Evolutionary conservation across 23 tunicate species (phyloP).

Genomic region (Diplosoma virens): DNA sequence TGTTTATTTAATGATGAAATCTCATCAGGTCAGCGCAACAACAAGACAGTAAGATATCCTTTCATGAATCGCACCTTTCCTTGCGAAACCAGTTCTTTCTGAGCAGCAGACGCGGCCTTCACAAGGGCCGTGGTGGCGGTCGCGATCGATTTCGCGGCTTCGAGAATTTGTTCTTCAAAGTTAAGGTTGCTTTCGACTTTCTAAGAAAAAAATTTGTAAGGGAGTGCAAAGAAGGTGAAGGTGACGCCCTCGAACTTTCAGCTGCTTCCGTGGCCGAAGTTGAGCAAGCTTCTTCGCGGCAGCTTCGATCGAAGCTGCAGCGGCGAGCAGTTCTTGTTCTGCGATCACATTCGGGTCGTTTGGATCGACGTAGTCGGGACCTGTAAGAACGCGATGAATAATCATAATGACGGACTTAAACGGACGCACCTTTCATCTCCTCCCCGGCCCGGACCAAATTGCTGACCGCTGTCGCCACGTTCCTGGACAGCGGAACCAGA

Average conservation of each 20-base stretch:
- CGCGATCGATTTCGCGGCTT: constrained; percentile 94
- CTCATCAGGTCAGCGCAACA: no score
- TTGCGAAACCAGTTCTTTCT: constrained; percentile 83
- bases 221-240: no score
- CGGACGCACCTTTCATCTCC: constrained; percentile 78
- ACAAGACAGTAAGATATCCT: no score
- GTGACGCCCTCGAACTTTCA: constrained; percentile 68
- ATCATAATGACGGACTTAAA: not conserved
- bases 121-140: constrained; percentile 91
- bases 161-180: constrained; percentile 95
- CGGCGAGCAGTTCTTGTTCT: constrained; percentile 92
- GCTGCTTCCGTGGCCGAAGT: constrained; percentile 86
- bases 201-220: no score
- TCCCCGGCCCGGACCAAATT: constrained; percentile 75
- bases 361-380: constrained; percentile 96
- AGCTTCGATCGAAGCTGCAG: constrained; percentile 93
- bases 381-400: constrained; percentile 19
- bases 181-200: constrained; percentile 82
- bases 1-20: no score
- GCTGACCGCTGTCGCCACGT: constrained; percentile 90
- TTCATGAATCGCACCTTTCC: constrained; percentile 92
- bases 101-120: constrained; percentile 93
- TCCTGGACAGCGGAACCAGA: constrained; percentile 59
- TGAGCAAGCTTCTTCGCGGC: constrained; percentile 89
- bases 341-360: constrained; percentile 98